Evolutionary conservation across 1,140 invertebrate genomes (phyloP).

Genomic region (Solenopsis invicta): DNA sequence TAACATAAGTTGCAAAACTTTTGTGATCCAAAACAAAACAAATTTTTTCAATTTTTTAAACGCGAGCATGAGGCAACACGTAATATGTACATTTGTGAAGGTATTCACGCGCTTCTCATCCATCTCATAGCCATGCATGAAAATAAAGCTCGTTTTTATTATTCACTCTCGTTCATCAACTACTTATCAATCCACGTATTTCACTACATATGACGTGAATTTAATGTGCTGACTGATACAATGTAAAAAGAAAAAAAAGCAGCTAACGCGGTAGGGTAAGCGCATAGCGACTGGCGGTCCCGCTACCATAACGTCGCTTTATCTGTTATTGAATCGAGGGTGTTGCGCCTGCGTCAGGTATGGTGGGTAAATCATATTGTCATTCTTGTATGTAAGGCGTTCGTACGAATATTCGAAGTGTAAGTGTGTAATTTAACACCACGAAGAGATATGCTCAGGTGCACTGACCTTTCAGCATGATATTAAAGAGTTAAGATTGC

Average conservation of each 20-base stretch:
- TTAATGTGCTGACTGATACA: slow-evolving; percentile 48
- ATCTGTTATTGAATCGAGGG: slow-evolving; percentile 66
- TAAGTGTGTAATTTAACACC: not conserved
- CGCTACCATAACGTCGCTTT: slow-evolving; percentile 64
- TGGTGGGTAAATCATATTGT: slow-evolving; percentile 26
- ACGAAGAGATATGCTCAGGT: not conserved
- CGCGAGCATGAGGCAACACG: not conserved
- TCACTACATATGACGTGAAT: slow-evolving; percentile 14
- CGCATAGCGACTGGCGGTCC: slow-evolving; percentile 74
- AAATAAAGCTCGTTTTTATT: slow-evolving; percentile 39
- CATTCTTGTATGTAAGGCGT: not conserved
- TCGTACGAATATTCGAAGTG: slow-evolving; percentile 21
- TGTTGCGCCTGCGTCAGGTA: slow-evolving; percentile 69
- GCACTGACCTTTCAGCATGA: not conserved
- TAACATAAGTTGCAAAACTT: not conserved
- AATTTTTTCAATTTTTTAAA: not conserved
- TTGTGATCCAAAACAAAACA: not conserved
- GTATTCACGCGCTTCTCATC: slow-evolving; percentile 51
- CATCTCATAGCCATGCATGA: slow-evolving; percentile 68
- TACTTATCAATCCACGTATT: not conserved
- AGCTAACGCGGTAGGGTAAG: slow-evolving; percentile 65
- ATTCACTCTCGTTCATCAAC: slow-evolving; percentile 53
- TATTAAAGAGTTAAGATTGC: slow-evolving; percentile 9
- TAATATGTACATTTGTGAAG: slow-evolving; percentile 60
- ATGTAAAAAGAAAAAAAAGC: slow-evolving; percentile 46